A percentile compares a stretch with the other conserved stretches of the same genome.
phyloP scores from a whole-genome alignment of 2,888 invertebrate species.

The Caradrina clavipalpis region DNA sequence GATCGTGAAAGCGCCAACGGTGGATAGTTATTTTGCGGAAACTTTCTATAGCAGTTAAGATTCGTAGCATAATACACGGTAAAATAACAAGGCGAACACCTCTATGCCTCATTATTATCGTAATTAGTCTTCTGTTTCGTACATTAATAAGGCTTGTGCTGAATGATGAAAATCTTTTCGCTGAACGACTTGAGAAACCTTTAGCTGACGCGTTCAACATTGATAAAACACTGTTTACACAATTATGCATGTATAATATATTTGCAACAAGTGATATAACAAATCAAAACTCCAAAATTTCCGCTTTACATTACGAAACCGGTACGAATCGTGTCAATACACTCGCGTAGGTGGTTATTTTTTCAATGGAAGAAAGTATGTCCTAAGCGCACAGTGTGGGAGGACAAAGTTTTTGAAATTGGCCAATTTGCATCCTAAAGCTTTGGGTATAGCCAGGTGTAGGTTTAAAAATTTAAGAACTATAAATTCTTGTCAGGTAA shows the following conservation, averaged over 20 bases:
- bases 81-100: constrained; percentile 57
- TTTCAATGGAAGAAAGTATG: constrained; percentile 87
- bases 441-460: constrained; percentile 36
- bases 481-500: constrained; percentile 33
- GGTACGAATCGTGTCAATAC: constrained; percentile 84
- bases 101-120: constrained; percentile 59
- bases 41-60: constrained; percentile 76
- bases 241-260: constrained; percentile 69
- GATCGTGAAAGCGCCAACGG: constrained; percentile 77
- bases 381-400: constrained; percentile 68
- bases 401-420: constrained; percentile 67
- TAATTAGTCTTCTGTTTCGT: constrained; percentile 38
- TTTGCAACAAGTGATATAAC: constrained; percentile 79
- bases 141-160: constrained; percentile 15
- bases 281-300: constrained; percentile 80
- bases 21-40: constrained; percentile 73
- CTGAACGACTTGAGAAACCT: constrained; percentile 17
- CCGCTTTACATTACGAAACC: constrained; percentile 84
- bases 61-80: constrained; percentile 68
- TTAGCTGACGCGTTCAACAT: constrained; percentile 5
- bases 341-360: constrained; percentile 81
- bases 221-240: constrained; percentile 46
- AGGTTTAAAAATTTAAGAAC: constrained; percentile 31
- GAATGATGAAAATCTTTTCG: constrained; percentile 32
- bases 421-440: constrained; percentile 73